Base-by-base conservation (phyloP, 1,140 invertebrate genomes). In the Camponotus pennsylvanicus region DNA sequence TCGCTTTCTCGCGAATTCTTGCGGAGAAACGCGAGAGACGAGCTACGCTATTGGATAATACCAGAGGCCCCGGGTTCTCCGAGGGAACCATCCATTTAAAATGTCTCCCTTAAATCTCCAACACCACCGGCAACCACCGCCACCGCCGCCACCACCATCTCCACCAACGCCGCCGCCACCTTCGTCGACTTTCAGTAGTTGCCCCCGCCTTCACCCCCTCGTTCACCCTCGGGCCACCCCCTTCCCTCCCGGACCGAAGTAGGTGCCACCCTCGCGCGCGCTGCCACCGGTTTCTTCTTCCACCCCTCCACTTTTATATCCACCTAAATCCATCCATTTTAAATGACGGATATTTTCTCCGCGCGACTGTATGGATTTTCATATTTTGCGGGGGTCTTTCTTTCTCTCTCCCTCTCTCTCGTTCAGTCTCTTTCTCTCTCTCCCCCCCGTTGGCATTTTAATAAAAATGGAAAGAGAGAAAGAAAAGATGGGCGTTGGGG, bases 271-370 rank as follows among this genome's bases (percentile, higher is more conserved):
- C 87, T 86, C 78, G 55, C 75, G 49, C 52, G 67, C 76, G 57
- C 80, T 75, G 84, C 85, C 80, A 87, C 85, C 86, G 55, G 75
- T 89, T 87, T 86, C 84, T 87, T 86, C 84, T 86, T 88, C 86
- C 76, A 91, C 85, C 82, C 90, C 90, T 91, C 79, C 86, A 91
- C 90, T 91, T 91, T 92, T 92, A 92, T 93, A 93, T 92, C 92
- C 93, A 91, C 91, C 92, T 93, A 93, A 93, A 94, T 93, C 93
- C 92, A 94, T 94, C 93, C 93, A 94, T 94, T 94, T 94, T 94
- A 94, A 94, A 94, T 94, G 92, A 94, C 92, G 92, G 92, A 94
- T 93, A 94, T 93, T 94, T 94, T 93, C 92, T 92, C 89, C 91
- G 86, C 90, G 86, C 90, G 92, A 92, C 89, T 92, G 87, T 93